phyloP scores from a whole-genome alignment of 2,113 vertebrate species.

The Scytalopus superciliaris region DNA sequence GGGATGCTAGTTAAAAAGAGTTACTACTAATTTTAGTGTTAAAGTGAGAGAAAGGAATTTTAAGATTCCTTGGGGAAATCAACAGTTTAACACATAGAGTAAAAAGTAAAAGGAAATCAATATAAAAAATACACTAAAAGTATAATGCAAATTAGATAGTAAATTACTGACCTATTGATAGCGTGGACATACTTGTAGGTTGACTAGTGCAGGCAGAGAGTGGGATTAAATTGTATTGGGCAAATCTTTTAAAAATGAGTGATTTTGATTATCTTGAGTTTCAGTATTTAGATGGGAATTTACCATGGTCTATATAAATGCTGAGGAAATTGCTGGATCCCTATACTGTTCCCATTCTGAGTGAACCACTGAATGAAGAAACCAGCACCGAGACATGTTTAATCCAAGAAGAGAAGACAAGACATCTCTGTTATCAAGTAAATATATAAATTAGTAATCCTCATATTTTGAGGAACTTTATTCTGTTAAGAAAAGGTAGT shows the following conservation, averaged over 20 bases:
- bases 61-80: background rate
- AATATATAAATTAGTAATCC: background rate
- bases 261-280: background rate
- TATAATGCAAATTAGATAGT: background rate
- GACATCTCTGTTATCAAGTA: background rate
- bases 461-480: background rate
- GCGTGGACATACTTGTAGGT: background rate
- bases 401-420: background rate
- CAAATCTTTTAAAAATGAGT: background rate
- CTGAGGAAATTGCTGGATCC: background rate
- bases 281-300: background rate
- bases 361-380: background rate
- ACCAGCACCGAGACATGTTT: background rate
- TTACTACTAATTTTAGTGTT: background rate
- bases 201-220: background rate
- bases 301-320: background rate
- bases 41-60: background rate
- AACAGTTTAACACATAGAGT: background rate
- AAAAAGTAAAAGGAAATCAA: background rate
- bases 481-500: background rate
- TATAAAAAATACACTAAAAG: background rate
- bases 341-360: rapidly evolving
- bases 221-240: background rate
- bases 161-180: background rate
- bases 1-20: background rate